These are phyloP conservation scores for Tiliacea aurago DNA, from an alignment of 2,888 invertebrate genomes.

Conservation along the genomic window DNA sequence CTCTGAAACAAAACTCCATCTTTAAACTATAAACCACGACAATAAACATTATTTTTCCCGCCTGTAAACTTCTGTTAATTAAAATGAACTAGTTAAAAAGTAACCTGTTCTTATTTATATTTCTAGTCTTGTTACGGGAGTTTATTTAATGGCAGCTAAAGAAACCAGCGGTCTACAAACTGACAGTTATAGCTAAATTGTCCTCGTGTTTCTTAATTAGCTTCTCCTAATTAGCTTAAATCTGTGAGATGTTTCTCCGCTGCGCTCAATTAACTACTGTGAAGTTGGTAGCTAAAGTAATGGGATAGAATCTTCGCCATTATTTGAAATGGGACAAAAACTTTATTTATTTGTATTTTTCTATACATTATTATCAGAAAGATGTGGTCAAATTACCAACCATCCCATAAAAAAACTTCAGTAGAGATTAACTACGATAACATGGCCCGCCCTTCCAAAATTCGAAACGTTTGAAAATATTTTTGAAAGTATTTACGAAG, in stretches of 20 bases:
- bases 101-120: slow-evolving; percentile 23
- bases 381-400: neutral
- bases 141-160: slow-evolving; percentile 31
- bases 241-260: slow-evolving; percentile 58
- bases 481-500: too few relatives aligned
- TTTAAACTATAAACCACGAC: neutral
- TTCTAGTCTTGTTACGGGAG: slow-evolving; percentile 18
- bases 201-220: slow-evolving; percentile 73
- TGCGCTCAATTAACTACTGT: slow-evolving; percentile 4
- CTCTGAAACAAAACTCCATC: neutral
- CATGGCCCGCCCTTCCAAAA: too few relatives aligned
- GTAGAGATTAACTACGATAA: too few relatives aligned
- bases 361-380: neutral
- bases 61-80: too few relatives aligned
- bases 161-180: slow-evolving; percentile 42
- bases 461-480: too few relatives aligned
- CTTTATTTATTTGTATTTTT: neutral
- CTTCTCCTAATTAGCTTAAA: slow-evolving; percentile 72
- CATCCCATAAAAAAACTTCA: neutral
- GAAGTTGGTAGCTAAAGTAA: neutral
- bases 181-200: slow-evolving; percentile 63
- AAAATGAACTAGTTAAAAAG: neutral
- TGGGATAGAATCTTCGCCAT: neutral
- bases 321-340: neutral
- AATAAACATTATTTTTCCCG: neutral